Percentiles rank a stretch among this genome's conserved stretches.
phyloP scores from a whole-genome alignment of 2,888 invertebrate genomes.

The Neoaliturus tenellus region DNA sequence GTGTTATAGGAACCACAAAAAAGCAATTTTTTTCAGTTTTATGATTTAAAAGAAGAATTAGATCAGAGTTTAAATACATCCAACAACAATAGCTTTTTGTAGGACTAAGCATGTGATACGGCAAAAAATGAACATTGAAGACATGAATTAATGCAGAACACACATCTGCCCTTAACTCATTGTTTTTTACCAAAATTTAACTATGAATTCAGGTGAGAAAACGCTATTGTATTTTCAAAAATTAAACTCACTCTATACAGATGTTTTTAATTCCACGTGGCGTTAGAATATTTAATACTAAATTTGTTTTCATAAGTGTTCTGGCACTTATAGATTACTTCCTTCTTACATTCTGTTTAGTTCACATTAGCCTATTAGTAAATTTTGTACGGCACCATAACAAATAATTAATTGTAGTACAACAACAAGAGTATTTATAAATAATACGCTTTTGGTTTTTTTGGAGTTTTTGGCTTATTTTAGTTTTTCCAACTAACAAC shows the following conservation, averaged over 20 bases:
- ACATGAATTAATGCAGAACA: conserved; percentile 22
- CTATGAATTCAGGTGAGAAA: not conserved
- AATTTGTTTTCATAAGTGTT: too few species aligned
- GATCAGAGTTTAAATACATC: conserved; percentile 6
- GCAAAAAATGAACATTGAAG: conserved; percentile 17
- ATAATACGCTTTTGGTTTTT: too few species aligned
- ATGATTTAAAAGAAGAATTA: conserved; percentile 11
- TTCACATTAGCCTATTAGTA: too few species aligned
- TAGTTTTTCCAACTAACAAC: too few species aligned
- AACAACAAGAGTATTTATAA: too few species aligned
- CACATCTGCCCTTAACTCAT: not conserved
- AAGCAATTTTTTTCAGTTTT: conserved; percentile 27
- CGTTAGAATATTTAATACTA: too few species aligned
- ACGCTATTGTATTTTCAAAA: not conserved
- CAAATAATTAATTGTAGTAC: too few species aligned
- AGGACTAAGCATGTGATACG: not conserved
- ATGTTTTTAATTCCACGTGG: too few species aligned
- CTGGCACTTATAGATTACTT: too few species aligned
- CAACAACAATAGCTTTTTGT: conserved; percentile 9
- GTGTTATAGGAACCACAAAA: conserved; percentile 26
- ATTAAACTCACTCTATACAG: not conserved
- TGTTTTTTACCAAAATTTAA: conserved; percentile 12
- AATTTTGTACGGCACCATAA: too few species aligned
- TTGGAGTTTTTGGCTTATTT: too few species aligned
- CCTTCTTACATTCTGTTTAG: too few species aligned